Base-by-base conservation (phyloP, 2,888 invertebrate genomes). In the Ametastegia equiseti region DNA sequence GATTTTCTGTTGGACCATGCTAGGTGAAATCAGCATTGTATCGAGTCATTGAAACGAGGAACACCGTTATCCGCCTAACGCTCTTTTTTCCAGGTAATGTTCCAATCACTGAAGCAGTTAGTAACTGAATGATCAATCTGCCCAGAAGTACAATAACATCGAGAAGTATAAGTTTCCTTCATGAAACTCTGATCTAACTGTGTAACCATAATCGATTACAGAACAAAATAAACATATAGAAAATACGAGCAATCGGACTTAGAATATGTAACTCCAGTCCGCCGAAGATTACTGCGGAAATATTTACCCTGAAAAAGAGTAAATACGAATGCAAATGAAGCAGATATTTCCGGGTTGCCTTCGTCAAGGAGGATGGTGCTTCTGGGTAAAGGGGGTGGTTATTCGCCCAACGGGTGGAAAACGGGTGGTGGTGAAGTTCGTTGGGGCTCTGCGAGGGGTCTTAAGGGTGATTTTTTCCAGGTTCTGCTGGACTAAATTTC, bases 401-500 rank as follows among this genome's bases (percentile, higher is more conserved):
- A 36, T 75, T 50, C 36, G 19, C 23, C 23, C n/a, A 50, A 11
- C 33, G 75, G 75, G 54, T 75, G 75, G 75, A n/a, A 57, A 57
- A 54, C n/a, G n/a, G n/a, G n/a, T n/a, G 54, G 75, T 75, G 54
- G 36, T 23, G 75, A 54, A 33, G 54, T 36, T 60, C 54, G 57
- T 42, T 27, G 60, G 78, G 78, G 78, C 78, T 57, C 78, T 60
- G 60, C 78, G 81, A 83, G 83, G 84, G 86, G 87, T 88, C 86
- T 89, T 88, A 87, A 86, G 87, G 87, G 88, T 85, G 86, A 87
- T 88, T 88, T 87, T 88, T 84, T 86, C 84, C 85, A 47, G 84
- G 86, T 84, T 84, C 85, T 87, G 87, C 83, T 87, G 87, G 90
- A 90, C 91, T 89, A 89, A 91, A 91, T 91, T 92, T 90, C 86